Conservation (phyloP, 2,113 vertebrate species). For the Campylomormyrus tamandua region DNA sequence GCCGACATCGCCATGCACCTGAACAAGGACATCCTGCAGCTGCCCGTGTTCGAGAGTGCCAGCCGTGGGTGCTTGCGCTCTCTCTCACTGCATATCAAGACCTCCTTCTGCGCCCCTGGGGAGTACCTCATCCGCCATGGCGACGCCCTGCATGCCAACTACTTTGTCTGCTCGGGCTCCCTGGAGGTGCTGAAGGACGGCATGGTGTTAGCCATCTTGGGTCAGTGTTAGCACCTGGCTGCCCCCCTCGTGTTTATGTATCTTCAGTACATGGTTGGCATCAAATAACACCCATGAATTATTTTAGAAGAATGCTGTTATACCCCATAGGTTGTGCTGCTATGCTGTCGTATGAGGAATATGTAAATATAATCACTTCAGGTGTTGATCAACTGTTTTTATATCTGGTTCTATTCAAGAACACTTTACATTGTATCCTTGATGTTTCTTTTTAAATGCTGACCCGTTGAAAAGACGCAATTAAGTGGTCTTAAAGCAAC, state of each 20-base stretch:
- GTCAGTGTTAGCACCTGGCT: conserved; percentile 55
- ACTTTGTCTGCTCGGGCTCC: conserved; percentile 89
- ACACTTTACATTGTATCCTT: background rate
- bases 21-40: conserved; percentile 93
- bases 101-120: conserved; percentile 87
- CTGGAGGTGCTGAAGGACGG: conserved; percentile 86
- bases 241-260: background rate
- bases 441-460: background rate
- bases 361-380: background rate
- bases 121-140: conserved; percentile 88
- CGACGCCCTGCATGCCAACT: conserved; percentile 84
- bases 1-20: conserved; percentile 93
- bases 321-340: background rate
- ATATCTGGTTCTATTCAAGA: background rate
- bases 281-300: background rate
- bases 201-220: conserved; percentile 86
- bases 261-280: background rate
- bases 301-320: background rate
- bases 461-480: background rate
- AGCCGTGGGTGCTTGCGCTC: conserved; percentile 88
- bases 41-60: conserved; percentile 80
- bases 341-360: background rate
- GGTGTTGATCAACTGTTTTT: background rate
- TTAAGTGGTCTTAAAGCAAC: background rate
- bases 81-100: conserved; percentile 89